Base-by-base conservation (phyloP, 2,113 vertebrate genomes). In the Mandrillus leucophaeus region DNA sequence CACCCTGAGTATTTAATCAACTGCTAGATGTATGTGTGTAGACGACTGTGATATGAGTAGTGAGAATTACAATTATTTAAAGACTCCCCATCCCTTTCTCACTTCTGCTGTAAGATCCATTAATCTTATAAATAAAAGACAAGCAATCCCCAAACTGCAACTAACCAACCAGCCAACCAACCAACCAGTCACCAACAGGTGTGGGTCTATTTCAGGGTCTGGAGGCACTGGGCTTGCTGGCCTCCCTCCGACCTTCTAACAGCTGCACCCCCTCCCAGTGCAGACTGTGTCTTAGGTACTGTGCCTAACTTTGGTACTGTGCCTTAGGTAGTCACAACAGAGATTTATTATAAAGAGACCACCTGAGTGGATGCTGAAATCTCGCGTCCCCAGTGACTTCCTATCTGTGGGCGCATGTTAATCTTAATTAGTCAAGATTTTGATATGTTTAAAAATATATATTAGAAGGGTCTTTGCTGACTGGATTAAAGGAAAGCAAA, bases 361-460 rank as follows among this genome's bases (percentile, higher is more conserved):
- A 76, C 59, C 3, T 43, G 5, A 20, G 50, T 57, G 12, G 43
- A 52, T 38, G 30, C 32, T 43, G 23, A 43, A 78, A 57, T 57
- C 45, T 48, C 55, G 22, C 0, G 35, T 0, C 38, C 25, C 32
- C 25, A 20, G 25, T 70, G 38, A 55, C 14, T 40, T 86, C 83
- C 43, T 43, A 38, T 35, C 13, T 52, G 27, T 45, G 10, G 43
- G 5, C 50, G 7, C 13, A 9, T 8, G 2, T 70, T 89, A 64
- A 55, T 88, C n/a, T 93, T 85, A 73, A 86, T 35, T 57, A 75
- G 38, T 50, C 40, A 86, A 82, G 40, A 70, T 55, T 93, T 76
- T 88, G 55, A 5, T 83, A 40, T 68, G 1, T 88, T 94, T 92
- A 84, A 68, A 95, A 75, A 73, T 25, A 35, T 43, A 0, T 38